Evolutionary conservation across 2,888 invertebrate species (phyloP).

Genomic region (Tineola bisselliella): DNA sequence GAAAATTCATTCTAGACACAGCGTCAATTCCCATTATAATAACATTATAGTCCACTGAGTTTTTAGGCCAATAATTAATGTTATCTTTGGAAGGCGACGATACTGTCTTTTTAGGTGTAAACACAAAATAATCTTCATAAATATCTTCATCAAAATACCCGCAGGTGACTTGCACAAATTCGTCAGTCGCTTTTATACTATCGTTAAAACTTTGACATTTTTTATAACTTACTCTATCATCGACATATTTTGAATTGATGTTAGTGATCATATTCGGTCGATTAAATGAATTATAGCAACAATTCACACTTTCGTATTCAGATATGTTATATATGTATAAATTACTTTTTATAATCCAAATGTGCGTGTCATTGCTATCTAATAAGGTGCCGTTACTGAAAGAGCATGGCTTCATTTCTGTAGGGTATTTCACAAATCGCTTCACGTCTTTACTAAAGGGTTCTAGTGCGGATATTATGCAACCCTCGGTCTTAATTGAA

Average conservation of each 20-base stretch:
- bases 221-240: constrained; percentile 57
- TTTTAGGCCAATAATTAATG: constrained; percentile 24
- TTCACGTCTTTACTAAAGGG: constrained; percentile 68
- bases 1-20: constrained; percentile 85
- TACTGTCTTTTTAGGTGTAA: constrained; percentile 56
- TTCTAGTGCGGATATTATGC: constrained; percentile 72
- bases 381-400: constrained; percentile 61
- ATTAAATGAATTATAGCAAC: constrained; percentile 72
- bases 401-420: constrained; percentile 60
- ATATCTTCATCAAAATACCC: constrained; percentile 49
- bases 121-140: constrained; percentile 76
- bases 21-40: constrained; percentile 87
- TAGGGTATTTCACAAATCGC: constrained; percentile 60
- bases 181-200: constrained; percentile 55
- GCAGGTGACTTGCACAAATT: constrained; percentile 78
- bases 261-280: constrained; percentile 56
- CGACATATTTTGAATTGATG: constrained; percentile 47
- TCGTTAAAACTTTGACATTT: constrained; percentile 58
- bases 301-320: constrained; percentile 50
- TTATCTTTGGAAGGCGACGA: constrained; percentile 22
- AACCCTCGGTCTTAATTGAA: constrained; percentile 72
- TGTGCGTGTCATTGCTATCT: constrained; percentile 66
- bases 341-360: constrained; percentile 62
- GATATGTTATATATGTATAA: constrained; percentile 58
- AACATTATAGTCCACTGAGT: constrained; percentile 67